Base-by-base conservation (phyloP, 2,888 invertebrate species). In the Drymonia ruficornis region DNA sequence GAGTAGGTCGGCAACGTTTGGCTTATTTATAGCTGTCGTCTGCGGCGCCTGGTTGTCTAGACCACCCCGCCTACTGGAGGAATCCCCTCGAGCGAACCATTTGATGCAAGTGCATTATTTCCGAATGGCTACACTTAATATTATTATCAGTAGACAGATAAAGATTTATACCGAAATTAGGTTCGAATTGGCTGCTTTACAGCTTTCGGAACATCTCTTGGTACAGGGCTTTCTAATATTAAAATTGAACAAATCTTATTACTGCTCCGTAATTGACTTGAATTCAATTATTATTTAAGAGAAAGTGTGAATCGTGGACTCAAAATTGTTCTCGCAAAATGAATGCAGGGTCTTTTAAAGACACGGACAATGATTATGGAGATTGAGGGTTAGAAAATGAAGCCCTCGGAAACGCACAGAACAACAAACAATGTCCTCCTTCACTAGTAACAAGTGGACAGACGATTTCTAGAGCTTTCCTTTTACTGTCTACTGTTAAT, bases 21-120 rank as follows among this genome's bases (percentile, higher is more conserved):
- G 49, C 55, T 76, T 81, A 81, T 83, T 83, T 84, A 84, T 83
- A 76, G 74, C 57, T 46, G 67, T 65, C 70, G 65, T 71, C 67
- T 68, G 54, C 63, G 87, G 81, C 90, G 89, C 85, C 90, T 61
- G 59, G 55, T 61, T 69, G 90, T 84, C 87, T 87, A 81, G 84
- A 80, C 83, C 76, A 77, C 75, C 78, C 75, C 72, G 70, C 66
- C 72, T 80, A 74, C 76, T 78, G 65, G 68, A 74, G 70, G 74
- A 72, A 76, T 78, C 76, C 74, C 70, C 74, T 62, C 72, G 63
- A 76, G 70, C 65, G 66, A 65, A 67, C 67, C 68, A 60, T 61
- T 56, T 56, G 31, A 36, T 61, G 55, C 62, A 55, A 59, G 52
- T 65, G 60, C 61, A 65, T 59, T 55, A 19, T 34, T 45, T 52